A percentile compares a stretch with the other conserved stretches of the same genome.
Conservation (phyloP, 2,797 vertebrate genomes). For the Momotus momota region DNA sequence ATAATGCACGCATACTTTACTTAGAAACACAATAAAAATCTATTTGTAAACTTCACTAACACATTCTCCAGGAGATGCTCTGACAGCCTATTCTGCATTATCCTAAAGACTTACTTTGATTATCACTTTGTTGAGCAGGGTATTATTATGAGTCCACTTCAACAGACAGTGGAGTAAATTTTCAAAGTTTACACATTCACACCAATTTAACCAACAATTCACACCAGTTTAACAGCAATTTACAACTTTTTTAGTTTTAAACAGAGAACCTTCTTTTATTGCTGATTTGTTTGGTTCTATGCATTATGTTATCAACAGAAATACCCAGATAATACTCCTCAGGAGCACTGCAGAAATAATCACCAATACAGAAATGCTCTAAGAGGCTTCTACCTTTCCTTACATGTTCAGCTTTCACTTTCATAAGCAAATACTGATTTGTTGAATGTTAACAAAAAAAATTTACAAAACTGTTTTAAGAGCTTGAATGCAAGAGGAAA, state of each 20-base stretch:
- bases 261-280: background rate
- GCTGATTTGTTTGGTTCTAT: background rate
- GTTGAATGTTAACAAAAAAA: background rate
- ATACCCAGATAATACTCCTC: background rate
- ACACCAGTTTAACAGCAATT: background rate
- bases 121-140: background rate
- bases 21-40: background rate
- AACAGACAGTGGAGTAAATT: background rate
- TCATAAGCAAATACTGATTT: background rate
- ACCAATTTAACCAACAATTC: background rate
- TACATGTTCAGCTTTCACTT: background rate
- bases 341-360: background rate
- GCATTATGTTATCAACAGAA: background rate
- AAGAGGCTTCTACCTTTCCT: background rate
- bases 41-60: background rate
- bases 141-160: background rate
- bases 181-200: conserved; percentile 1
- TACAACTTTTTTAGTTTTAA: background rate
- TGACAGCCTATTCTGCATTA: background rate
- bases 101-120: background rate
- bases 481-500: background rate
- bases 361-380: background rate
- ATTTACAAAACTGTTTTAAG: background rate
- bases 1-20: background rate
- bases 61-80: background rate